A percentile compares a stretch with the other conserved stretches of the same genome.
Evolutionary conservation across 1,140 invertebrate genomes (phyloP).

Genomic region (Geopemphigus sp.): DNA sequence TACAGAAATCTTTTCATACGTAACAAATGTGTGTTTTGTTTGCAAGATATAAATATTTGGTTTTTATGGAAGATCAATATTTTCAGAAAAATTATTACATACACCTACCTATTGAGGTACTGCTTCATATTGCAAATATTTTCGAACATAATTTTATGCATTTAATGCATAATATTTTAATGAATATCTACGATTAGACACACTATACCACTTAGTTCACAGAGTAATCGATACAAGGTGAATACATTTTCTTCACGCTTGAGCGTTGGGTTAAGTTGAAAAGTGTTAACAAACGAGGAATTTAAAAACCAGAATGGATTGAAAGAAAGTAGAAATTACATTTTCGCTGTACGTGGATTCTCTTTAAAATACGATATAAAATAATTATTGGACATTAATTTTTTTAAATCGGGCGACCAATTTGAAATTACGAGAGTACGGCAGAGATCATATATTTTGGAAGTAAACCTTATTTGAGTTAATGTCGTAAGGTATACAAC

Average conservation of each 20-base stretch:
- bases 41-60: too few species aligned
- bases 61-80: too few species aligned
- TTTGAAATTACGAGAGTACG: background rate
- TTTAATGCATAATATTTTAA: too few species aligned
- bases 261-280: too few species aligned
- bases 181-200: background rate
- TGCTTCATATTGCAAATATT: background rate
- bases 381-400: too few species aligned
- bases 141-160: background rate
- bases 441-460: background rate
- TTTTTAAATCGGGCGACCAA: too few species aligned
- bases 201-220: background rate
- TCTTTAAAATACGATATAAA: too few species aligned
- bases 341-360: too few species aligned
- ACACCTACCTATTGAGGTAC: background rate
- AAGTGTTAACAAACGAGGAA: background rate
- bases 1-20: too few species aligned
- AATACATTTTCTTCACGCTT: background rate
- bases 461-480: background rate
- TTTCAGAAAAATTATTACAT: too few species aligned
- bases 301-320: background rate
- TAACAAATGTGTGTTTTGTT: too few species aligned
- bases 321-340: too few species aligned
- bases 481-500: background rate
- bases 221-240: background rate